Base-by-base conservation (phyloP, 2,797 vertebrate species). In the Sebastes cheni region DNA sequence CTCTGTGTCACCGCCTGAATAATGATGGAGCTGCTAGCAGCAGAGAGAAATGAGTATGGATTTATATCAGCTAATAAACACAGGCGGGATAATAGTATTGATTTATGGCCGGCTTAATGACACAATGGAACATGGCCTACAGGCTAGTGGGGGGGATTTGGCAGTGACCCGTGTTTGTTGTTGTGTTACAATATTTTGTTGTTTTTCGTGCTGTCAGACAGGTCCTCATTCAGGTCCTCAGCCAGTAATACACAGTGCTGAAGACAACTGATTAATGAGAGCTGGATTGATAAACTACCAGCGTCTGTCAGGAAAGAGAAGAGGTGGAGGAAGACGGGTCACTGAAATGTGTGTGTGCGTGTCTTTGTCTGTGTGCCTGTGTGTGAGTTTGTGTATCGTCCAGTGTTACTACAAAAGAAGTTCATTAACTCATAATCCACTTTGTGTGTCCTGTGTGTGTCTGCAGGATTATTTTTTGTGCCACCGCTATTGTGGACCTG, bases 41-140 rank as follows among this genome's bases (percentile, higher is more conserved):
- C 73, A 46, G 3, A 77, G 67, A 79, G 56, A 75, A 83, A 81
- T 77, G 39, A 88, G 74, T 85, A 89, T 90, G 79, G 89, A 90
- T 90, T 90, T 87, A 85, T 83, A 84, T 77, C 73, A 69, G 73
- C 81, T 84, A 84, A 90, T 87, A 92, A 88, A 89, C 85, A 85
- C 80, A 42, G 75, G 58, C 86, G 18, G 80, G 86, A 84, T 86
- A 85, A 88, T 84, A 29, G 79, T 78, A 91, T 92, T 85, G 89
- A 91, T 91, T 89, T 79, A 89, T 73, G 82, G 61, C 71, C 25
- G 70, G 74, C 79, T 84, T 87, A 84, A 84, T 89, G 86, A 80
- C 72, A 89, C 84, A 81, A 23, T 87, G 84, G 86, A 87, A 84
- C 81, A 75, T 69, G 62, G 72, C 85, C 86, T 71, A 25, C 60